Evolutionary conservation across 2,888 invertebrate species (phyloP).

Genomic region (Aphodius granarius): DNA sequence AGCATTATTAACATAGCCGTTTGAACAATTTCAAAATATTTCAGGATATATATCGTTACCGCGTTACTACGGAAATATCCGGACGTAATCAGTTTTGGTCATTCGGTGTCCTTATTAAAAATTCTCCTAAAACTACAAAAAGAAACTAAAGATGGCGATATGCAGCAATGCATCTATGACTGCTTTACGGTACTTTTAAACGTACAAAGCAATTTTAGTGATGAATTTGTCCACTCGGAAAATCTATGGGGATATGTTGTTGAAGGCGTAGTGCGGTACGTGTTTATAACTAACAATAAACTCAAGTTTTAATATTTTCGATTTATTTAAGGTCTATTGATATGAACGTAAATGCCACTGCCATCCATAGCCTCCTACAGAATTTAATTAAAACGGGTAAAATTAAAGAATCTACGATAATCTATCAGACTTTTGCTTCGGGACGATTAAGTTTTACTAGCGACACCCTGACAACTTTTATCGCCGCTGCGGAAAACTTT

Average conservation of each 20-base stretch:
- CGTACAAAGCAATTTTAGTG: conserved; percentile 37
- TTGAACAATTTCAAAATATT: too few relatives aligned
- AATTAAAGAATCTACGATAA: conserved; percentile 43
- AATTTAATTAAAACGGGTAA: conserved; percentile 48
- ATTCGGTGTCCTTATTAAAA: conserved; percentile 51
- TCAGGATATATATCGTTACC: conserved; percentile 50
- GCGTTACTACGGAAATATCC: conserved; percentile 52
- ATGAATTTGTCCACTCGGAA: conserved; percentile 19
- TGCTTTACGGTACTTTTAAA: conserved; percentile 45
- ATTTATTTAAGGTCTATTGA: conserved; percentile 52
- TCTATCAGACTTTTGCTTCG: conserved; percentile 52
- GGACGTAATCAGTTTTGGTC: conserved; percentile 44
- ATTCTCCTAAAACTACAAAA: conserved; percentile 46
- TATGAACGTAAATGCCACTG: conserved; percentile 53
- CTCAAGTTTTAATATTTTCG: not conserved
- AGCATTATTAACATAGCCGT: too few relatives aligned
- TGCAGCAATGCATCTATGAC: conserved; percentile 40
- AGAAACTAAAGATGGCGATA: conserved; percentile 45
- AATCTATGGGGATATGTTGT: conserved; percentile 19
- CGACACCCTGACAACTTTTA: conserved; percentile 50
- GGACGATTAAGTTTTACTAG: conserved; percentile 49
- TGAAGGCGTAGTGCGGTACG: not conserved
- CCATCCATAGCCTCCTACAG: conserved; percentile 53
- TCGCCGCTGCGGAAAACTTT: conserved; percentile 46
- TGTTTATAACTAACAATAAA: conserved; percentile 29